These are phyloP conservation scores for Mionectes olivaceus DNA, from an alignment of 2,797 vertebrate species.

Conservation along the genomic window DNA sequence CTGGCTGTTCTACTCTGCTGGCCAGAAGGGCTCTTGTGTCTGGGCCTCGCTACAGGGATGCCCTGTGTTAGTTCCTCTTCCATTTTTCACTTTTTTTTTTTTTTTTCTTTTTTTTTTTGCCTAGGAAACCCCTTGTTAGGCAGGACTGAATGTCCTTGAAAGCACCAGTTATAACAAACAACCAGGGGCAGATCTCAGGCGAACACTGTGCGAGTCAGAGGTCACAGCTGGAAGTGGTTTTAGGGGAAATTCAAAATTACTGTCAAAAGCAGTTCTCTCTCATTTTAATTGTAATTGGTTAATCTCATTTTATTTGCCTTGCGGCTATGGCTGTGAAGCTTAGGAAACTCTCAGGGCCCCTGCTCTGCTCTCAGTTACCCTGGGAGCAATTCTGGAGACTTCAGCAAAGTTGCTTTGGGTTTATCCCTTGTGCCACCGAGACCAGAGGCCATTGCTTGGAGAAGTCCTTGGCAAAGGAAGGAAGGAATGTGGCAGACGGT, in stretches of 20 bases:
- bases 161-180: conserved; percentile 44
- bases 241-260: conserved; percentile 70
- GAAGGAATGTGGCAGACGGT: background rate
- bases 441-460: conserved; percentile 32
- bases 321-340: conserved; percentile 41
- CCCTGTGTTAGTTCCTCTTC: background rate
- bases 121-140: conserved; percentile 12
- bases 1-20: background rate
- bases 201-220: background rate
- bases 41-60: background rate
- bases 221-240: conserved; percentile 76
- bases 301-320: conserved; percentile 75
- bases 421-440: background rate
- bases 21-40: background rate
- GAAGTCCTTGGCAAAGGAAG: background rate
- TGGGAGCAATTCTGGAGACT: conserved; percentile 48
- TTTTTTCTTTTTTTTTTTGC: background rate
- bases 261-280: conserved; percentile 69
- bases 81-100: background rate
- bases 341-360: conserved; percentile 49
- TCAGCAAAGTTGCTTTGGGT: conserved; percentile 43
- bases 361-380: conserved; percentile 42
- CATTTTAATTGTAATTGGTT: conserved; percentile 69
- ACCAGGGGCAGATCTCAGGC: conserved; percentile 1
- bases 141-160: conserved; percentile 8